A percentile compares a stretch with the other conserved stretches of the same genome.
Conservation (phyloP, 2,888 invertebrate genomes). For the Pollenia labialis region DNA sequence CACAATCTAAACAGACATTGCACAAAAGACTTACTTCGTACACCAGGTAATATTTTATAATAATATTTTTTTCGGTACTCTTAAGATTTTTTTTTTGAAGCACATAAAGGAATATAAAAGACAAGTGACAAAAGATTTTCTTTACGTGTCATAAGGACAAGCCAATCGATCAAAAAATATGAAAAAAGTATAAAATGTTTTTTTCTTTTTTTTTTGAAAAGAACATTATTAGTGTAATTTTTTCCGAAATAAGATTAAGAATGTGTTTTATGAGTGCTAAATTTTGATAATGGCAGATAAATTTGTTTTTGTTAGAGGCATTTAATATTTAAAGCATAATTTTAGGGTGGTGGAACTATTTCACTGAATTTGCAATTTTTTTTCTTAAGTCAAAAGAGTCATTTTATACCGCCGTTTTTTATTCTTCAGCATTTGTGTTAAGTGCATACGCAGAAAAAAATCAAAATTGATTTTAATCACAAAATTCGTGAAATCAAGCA, state of each 20-base stretch:
- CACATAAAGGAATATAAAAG: conserved; percentile 15
- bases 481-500: too few species aligned
- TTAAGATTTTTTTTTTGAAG: conserved; percentile 12
- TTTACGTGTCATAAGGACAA: conserved; percentile 63
- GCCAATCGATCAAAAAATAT: conserved; percentile 67
- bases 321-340: too few species aligned
- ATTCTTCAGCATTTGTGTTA: too few species aligned
- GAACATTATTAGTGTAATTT: conserved; percentile 40
- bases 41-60: conserved; percentile 51
- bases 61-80: conserved; percentile 11
- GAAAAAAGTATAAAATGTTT: background rate
- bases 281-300: background rate
- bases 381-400: too few species aligned
- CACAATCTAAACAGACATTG: conserved; percentile 51
- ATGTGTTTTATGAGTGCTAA: background rate
- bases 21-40: background rate
- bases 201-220: background rate
- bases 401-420: too few species aligned
- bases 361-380: too few species aligned
- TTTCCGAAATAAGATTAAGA: background rate
- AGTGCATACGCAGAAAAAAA: too few species aligned
- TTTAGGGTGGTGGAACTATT: too few species aligned
- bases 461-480: too few species aligned
- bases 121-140: conserved; percentile 66
- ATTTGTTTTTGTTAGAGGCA: too few species aligned